phyloP scores from a whole-genome alignment of 2,797 vertebrate species.

The Acipenser oxyrinchus region DNA sequence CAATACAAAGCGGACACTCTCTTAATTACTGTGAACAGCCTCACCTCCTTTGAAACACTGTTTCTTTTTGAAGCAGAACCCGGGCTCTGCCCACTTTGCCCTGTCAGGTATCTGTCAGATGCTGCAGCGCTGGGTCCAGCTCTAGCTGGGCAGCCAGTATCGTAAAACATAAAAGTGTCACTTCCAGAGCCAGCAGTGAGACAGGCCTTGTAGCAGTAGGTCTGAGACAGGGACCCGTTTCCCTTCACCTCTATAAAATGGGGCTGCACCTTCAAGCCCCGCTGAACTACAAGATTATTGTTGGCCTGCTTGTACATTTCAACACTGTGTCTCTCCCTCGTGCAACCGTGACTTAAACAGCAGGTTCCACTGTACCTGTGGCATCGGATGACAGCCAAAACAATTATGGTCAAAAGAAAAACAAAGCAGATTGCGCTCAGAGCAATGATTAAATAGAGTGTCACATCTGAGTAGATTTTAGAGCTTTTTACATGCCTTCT shows the following conservation, averaged over 20 bases:
- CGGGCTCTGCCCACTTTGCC: slow-evolving; percentile 81
- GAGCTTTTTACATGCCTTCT: slow-evolving; percentile 71
- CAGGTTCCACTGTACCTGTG: slow-evolving; percentile 82
- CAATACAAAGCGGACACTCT: not conserved
- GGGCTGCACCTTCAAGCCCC: slow-evolving; percentile 85
- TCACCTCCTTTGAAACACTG: slow-evolving; percentile 61
- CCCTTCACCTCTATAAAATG: slow-evolving; percentile 92
- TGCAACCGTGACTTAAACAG: slow-evolving; percentile 75
- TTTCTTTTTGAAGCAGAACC: slow-evolving; percentile 42
- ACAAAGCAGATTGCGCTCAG: slow-evolving; percentile 86
- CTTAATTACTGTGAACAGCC: not conserved
- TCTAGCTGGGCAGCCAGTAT: slow-evolving; percentile 76
- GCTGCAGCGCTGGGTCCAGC: slow-evolving; percentile 74
- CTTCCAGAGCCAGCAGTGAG: slow-evolving; percentile 90
- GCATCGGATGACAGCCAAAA: slow-evolving; percentile 82
- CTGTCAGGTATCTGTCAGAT: slow-evolving; percentile 84
- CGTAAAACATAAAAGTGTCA: slow-evolving; percentile 98
- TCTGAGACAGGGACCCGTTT: slow-evolving; percentile 91
- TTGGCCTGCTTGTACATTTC: slow-evolving; percentile 73
- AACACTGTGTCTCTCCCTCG: slow-evolving; percentile 61
- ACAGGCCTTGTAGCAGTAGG: slow-evolving; percentile 95
- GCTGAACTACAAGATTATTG: slow-evolving; percentile 80
- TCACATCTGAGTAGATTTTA: slow-evolving; percentile 79
- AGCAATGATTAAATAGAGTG: slow-evolving; percentile 89
- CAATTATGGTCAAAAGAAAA: slow-evolving; percentile 83